Conservation (phyloP, 2,888 invertebrate genomes). For the Thereva unica region DNA sequence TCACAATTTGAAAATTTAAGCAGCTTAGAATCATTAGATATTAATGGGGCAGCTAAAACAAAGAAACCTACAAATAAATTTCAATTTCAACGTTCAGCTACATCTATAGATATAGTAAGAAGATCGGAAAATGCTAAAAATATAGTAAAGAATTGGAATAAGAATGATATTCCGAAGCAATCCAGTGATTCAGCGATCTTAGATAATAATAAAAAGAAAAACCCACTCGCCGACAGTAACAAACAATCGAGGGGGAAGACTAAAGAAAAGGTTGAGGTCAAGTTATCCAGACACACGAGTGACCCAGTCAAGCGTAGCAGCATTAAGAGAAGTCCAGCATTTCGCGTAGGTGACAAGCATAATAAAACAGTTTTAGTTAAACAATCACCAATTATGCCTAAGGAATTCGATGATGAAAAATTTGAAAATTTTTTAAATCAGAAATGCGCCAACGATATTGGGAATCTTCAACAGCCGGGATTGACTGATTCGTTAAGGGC, state of each 20-base stretch:
- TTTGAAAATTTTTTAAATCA: conserved; percentile 46
- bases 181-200: conserved; percentile 41
- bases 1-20: conserved; percentile 66
- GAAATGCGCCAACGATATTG: conserved; percentile 50
- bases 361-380: conserved; percentile 39
- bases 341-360: conserved; percentile 58
- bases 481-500: conserved; percentile 66
- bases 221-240: conserved; percentile 18
- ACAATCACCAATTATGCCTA: conserved; percentile 33
- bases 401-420: conserved; percentile 37
- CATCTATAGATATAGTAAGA: conserved; percentile 44
- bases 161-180: conserved; percentile 45
- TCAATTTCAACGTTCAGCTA: conserved; percentile 45
- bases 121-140: conserved; percentile 41
- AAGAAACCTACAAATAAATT: conserved; percentile 17
- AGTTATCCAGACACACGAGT: conserved; percentile 48
- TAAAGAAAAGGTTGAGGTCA: conserved; percentile 35
- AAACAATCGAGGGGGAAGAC: conserved; percentile 15
- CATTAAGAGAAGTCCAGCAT: conserved; percentile 64
- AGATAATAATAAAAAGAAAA: conserved; percentile 30
- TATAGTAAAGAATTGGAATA: conserved; percentile 36
- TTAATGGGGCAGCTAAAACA: background rate
- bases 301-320: conserved; percentile 57
- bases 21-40: conserved; percentile 43
- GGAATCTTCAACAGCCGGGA: conserved; percentile 48